Percentiles rank a stretch among this genome's conserved stretches.
These are phyloP conservation scores for Mionectes olivaceus DNA, from an alignment of 2,797 vertebrate genomes.

Conservation along the genomic window DNA sequence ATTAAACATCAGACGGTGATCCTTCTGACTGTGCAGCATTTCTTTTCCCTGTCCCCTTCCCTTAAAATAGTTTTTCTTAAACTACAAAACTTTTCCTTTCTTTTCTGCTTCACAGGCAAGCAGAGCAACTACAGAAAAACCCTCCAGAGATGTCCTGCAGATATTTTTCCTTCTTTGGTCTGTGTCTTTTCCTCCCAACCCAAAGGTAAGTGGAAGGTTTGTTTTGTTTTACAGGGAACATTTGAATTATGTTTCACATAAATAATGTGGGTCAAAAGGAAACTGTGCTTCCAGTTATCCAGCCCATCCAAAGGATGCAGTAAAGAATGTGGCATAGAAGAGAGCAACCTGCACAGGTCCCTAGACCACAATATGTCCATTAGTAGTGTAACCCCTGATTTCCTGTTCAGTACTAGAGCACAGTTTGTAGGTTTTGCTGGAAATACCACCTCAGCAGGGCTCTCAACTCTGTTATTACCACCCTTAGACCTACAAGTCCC, in stretches of 20 bases:
- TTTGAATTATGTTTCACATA: background rate
- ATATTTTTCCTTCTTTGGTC: constrained; percentile 28
- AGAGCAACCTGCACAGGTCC: background rate
- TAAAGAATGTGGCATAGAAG: background rate
- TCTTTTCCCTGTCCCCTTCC: background rate
- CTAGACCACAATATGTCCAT: background rate
- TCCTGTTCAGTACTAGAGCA: background rate
- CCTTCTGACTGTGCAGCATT: background rate
- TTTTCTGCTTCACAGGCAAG: constrained; percentile 36
- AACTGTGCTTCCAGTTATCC: background rate
- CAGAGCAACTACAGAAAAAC: background rate
- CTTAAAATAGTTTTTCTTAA: background rate
- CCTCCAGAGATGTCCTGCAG: constrained; percentile 60
- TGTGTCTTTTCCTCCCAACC: constrained; percentile 66
- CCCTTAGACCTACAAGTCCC: background rate
- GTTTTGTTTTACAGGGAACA: background rate
- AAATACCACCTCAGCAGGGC: background rate
- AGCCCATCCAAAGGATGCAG: background rate
- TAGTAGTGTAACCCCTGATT: background rate
- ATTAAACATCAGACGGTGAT: background rate
- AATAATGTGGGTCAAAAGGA: background rate
- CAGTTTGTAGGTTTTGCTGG: background rate
- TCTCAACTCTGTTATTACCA: background rate
- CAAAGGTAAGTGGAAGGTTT: constrained; percentile 57
- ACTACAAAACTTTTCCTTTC: background rate